phyloP scores from a whole-genome alignment of 2,113 vertebrate genomes.

The Narcine bancroftii region DNA sequence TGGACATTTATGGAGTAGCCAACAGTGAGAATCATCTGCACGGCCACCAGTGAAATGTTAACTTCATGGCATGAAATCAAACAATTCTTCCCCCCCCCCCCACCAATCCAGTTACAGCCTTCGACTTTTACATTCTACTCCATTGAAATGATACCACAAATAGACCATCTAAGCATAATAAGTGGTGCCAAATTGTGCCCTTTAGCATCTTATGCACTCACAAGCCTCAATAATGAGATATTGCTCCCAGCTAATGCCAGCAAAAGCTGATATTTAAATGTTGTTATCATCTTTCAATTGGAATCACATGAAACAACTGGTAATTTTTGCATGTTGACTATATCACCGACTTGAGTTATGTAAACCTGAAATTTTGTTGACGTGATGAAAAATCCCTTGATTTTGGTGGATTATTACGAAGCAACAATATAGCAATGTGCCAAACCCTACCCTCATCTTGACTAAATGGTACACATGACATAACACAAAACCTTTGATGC shows the following conservation, averaged over 20 bases:
- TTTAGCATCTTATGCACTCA: constrained; percentile 49
- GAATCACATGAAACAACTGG: background rate
- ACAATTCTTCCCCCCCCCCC: background rate
- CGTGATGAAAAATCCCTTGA: no score
- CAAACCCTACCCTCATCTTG: background rate
- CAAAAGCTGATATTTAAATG: constrained; percentile 55
- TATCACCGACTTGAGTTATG: background rate
- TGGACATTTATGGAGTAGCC: background rate
- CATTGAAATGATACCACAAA: no score
- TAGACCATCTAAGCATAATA: background rate
- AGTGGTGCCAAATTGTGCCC: constrained; percentile 35
- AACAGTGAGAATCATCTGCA: no score
- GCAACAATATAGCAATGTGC: background rate
- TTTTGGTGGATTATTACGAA: background rate
- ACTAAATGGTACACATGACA: constrained; percentile 17
- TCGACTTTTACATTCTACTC: background rate
- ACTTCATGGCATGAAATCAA: background rate
- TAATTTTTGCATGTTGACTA: constrained; percentile 34
- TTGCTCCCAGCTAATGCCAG: constrained; percentile 52
- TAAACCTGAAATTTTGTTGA: background rate
- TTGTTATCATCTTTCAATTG: background rate
- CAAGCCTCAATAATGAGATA: constrained; percentile 51
- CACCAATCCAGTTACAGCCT: background rate
- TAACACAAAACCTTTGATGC: constrained; percentile 18
- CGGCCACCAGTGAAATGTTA: background rate